Base-by-base conservation (phyloP, 2,888 invertebrate genomes). In the Drosophila falleni region DNA sequence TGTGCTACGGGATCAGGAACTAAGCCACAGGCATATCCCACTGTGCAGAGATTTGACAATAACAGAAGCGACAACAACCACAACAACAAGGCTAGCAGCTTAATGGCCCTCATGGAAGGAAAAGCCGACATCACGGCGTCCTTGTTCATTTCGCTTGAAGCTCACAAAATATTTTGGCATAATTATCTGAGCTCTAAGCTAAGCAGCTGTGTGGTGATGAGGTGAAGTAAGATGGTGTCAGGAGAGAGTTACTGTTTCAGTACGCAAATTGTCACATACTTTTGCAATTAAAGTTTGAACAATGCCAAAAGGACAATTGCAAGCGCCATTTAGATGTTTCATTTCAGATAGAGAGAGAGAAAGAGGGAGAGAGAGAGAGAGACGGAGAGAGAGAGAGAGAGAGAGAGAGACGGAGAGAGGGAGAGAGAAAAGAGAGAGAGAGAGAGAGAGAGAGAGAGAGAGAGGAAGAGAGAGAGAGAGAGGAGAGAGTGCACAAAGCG, bases 231-330 rank as follows among this genome's bases (percentile, higher is more conserved):
- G 37, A 6, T 33, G 31, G 51, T 6, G 15, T n/a, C 29, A 5
- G 16, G 16, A 3, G 33, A 3, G 11, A n/a, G 16, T 3, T 1
- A 16, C 29, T 41, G 29, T 42, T 33, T 42, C 10, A 29, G 44
- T 39, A 56, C 15, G 50, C 47, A 55, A 47, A 31, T 59, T 44
- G 13, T 35, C 62, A 60, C 65, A 53, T 67, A 67, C 66, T 78
- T 80, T 86, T 66, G 76, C 78, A 86, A 87, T 86, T 86, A 81
- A 86, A 86, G 75, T 83, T 85, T 67, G 62, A 19, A 35, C 54
- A 69, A 60, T 68, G 47, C 49, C 41, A 31, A 59, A 69, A 50
- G 50, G 56, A 71, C 67, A 64, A 49, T 71, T 53, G 65, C 39
- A 15, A 35, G 15, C 61, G 63, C 42, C 78, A 79, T 84, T 87